These are phyloP conservation scores for Drosophila prosaltans DNA, from an alignment of 1,140 invertebrate genomes.

Conservation along the genomic window DNA sequence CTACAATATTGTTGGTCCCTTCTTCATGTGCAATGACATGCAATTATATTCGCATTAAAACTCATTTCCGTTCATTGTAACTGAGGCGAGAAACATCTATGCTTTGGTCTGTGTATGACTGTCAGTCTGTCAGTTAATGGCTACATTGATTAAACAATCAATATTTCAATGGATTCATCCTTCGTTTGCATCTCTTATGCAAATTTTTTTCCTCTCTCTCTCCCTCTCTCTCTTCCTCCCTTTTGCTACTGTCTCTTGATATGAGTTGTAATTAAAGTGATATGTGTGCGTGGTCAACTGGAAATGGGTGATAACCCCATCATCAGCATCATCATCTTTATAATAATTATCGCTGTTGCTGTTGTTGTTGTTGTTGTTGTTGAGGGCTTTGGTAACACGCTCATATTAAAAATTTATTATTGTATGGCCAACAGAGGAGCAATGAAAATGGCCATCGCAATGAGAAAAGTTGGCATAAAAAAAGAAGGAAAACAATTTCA, in stretches of 20 bases:
- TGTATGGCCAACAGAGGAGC: constrained; percentile 43
- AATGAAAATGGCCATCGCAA: constrained; percentile 22
- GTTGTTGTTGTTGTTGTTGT: background rate
- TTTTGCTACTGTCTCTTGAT: constrained; percentile 21
- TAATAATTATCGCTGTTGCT: constrained; percentile 19
- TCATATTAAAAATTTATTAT: constrained; percentile 74
- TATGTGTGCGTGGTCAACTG: constrained; percentile 56
- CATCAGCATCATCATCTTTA: constrained; percentile 37
- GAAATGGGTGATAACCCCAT: constrained; percentile 37
- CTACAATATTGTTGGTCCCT: constrained; percentile 41
- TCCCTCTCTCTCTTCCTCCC: constrained; percentile 2
- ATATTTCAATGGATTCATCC: constrained; percentile 55
- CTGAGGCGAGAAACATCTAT: constrained; percentile 66
- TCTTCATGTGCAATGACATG: constrained; percentile 53
- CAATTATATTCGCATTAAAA: constrained; percentile 77
- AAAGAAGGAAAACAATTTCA: constrained; percentile 8
- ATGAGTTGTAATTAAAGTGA: constrained; percentile 68
- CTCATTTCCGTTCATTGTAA: constrained; percentile 69
- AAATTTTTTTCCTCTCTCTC: constrained; percentile 22
- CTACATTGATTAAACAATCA: constrained; percentile 64
- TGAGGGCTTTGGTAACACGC: constrained; percentile 45
- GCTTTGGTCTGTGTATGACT: background rate
- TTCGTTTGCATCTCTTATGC: constrained; percentile 38
- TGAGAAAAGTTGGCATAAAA: constrained; percentile 67
- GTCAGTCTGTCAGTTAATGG: constrained; percentile 49